Base-by-base conservation (phyloP, 1,140 invertebrate genomes). In the Agraylea sexmaculata region DNA sequence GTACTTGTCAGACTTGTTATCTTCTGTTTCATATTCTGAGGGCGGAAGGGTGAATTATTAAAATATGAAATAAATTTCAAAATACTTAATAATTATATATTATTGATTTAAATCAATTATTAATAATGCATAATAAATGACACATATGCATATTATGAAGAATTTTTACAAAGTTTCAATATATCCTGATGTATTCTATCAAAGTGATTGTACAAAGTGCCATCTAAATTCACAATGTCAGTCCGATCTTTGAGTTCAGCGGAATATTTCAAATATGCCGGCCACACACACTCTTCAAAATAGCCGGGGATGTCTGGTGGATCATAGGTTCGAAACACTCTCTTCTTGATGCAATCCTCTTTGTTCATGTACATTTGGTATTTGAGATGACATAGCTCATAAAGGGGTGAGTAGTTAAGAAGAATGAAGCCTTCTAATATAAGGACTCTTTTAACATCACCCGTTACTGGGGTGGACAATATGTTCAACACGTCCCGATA, bases 281-380 rank as follows among this genome's bases (percentile, higher is more conserved):
- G 83, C 83, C 83, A 87, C 1, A 83, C 81, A 46, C 75, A 74
- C 22, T 62, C 60, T 12, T 87, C 80, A 57, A 87, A 87, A 65
- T 88, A 87, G 1, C 80, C 79, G 3, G 74, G 74, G 4, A 80
- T 70, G 63, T 87, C 84, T 4, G 83, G 80, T 12, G 83, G 83
- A 42, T 80, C 71, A 52, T 88, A 89, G 10, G 60, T 52, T 4
- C 83, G 64, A n/a, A 53, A 53, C 15, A 55, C 53, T 37, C 83
- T 68, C 32, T 82, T 62, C 41, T 66, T 52, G 48, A 57, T 60
- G 50, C 83, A 86, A 46, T 73, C 69, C 15, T 78, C 77, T 55
- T 72, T 75, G 15, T 69, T 69, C 47, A 87, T 52, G 13, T 75
- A 71, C 25, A 86, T 62, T 51, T 80, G 85, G 60, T 81, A 86